Base-by-base conservation (phyloP, 1,140 invertebrate species). In the Camponotus vicinus region DNA sequence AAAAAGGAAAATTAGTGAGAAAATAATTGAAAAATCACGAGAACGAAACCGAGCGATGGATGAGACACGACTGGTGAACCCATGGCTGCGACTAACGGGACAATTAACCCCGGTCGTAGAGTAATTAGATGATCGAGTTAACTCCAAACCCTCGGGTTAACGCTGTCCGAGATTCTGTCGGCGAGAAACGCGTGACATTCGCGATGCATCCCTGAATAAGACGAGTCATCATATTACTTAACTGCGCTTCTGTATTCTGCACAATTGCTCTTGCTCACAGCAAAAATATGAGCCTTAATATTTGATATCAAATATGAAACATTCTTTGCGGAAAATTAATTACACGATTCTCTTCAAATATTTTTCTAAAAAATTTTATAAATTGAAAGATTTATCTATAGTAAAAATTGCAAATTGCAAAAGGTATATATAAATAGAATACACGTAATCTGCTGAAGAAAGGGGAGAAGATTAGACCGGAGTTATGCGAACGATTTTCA, bases 111-210 rank as follows among this genome's bases (percentile, higher is more conserved):
- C 87, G 88, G 85, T 85, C 89, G 86, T 91, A 70, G 86, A 91
- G 92, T 94, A 94, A 94, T 94, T 93, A 92, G 89, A 94, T 94
- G 90, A 94, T 93, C 92, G 92, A 93, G 93, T 94, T 93, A 92
- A 94, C 93, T 93, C 77, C 76, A 93, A 93, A 93, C 87, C 91
- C 75, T 52, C 88, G 92, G 87, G 89, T 93, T 93, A 93, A 93
- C 89, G 87, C 88, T 88, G 88, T 84, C 89, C 82, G 90, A 91
- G 92, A 93, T 93, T 93, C 82, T 3, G 49, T 15, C 13, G 57
- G 86, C 86, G 80, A 67, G 75, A 69, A 88, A 86, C 40, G 80
- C 57, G 79, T 75, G 83, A 45, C 55, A 80, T 84, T 78, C 67
- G 37, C 32, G 42, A 73, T 27, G 52, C 64, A 67, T 63, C 73